These are phyloP conservation scores for Psilopogon haemacephalus DNA, from an alignment of 2,113 vertebrate genomes.

Conservation along the genomic window DNA sequence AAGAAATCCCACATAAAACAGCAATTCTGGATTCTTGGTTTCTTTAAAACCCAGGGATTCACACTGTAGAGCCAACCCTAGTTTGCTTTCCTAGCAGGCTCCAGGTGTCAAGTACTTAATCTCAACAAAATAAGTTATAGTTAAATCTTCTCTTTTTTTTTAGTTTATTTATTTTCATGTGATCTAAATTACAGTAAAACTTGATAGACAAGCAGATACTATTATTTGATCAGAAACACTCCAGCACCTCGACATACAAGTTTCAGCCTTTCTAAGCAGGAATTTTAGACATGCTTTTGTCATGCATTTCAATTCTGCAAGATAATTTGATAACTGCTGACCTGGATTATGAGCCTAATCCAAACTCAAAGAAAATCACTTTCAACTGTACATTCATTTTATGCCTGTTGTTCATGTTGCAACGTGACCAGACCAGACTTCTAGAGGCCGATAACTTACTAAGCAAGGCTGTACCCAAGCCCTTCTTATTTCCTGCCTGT, in stretches of 20 bases:
- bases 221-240: neutral
- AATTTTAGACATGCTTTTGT: neutral
- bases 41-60: neutral
- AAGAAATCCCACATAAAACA: constrained; percentile 13
- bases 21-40: neutral
- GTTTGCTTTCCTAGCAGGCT: neutral
- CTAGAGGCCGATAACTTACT: neutral
- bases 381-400: neutral
- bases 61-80: neutral
- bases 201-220: neutral
- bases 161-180: neutral
- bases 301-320: neutral
- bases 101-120: neutral
- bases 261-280: neutral
- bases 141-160: neutral
- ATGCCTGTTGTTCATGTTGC: constrained; percentile 2
- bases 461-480: neutral
- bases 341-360: constrained; percentile 34
- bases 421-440: constrained; percentile 25
- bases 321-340: constrained; percentile 25
- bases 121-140: neutral
- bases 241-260: neutral
- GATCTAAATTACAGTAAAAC: neutral
- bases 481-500: neutral
- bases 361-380: constrained; percentile 27